phyloP scores from a whole-genome alignment of 2,888 invertebrate genomes.

The Drosophila antonietae region DNA sequence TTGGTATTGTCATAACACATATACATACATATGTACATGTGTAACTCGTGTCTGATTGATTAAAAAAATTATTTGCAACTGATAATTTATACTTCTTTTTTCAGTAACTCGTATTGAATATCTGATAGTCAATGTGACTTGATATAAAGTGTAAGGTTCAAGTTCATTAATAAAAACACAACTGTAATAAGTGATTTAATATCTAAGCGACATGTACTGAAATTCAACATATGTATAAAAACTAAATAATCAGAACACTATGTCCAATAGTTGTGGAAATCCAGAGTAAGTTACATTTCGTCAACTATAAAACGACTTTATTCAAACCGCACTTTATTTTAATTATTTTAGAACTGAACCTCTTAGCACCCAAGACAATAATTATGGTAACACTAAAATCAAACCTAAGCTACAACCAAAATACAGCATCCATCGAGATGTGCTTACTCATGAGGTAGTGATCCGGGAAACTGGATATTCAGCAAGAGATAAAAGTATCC shows the following conservation, averaged over 20 bases:
- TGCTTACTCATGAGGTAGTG: slow-evolving; percentile 81
- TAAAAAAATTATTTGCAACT: no score
- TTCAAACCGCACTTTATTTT: neutral
- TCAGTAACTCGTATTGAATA: no score
- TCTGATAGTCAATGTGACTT: no score
- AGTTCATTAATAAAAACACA: no score
- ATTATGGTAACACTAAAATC: slow-evolving; percentile 53
- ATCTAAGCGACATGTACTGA: slow-evolving; percentile 67
- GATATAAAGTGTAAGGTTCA: no score
- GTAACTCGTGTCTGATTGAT: no score
- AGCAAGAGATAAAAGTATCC: slow-evolving; percentile 83
- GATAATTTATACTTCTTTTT: no score
- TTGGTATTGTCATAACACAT: no score
- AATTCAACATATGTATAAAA: slow-evolving; percentile 3
- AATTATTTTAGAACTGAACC: slow-evolving; percentile 71
- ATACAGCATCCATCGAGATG: slow-evolving; percentile 82
- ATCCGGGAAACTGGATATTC: slow-evolving; percentile 83
- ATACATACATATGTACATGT: no score
- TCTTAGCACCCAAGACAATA: slow-evolving; percentile 63
- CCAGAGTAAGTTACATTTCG: slow-evolving; percentile 72
- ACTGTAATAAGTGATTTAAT: no score
- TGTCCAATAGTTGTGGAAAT: slow-evolving; percentile 69
- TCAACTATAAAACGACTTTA: neutral
- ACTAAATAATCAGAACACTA: slow-evolving; percentile 38
- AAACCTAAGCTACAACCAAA: slow-evolving; percentile 80